Evolutionary conservation across 1,140 invertebrate genomes (phyloP), one percentile per base, ranked within the genome.

Genomic region (Pseudomyrmex concolor): DNA sequence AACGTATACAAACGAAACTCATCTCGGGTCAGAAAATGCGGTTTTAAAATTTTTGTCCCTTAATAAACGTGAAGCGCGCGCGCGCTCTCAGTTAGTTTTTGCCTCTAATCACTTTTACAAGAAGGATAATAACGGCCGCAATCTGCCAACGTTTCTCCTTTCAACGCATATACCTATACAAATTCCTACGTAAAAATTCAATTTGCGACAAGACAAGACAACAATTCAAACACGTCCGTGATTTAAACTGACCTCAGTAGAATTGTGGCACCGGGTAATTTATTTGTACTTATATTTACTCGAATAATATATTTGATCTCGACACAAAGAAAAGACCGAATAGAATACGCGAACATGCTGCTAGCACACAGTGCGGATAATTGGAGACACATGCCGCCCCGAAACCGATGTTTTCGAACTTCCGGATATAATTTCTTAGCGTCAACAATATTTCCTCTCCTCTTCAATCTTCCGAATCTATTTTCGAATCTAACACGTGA

Each of bases 11-110:
- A 43, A 68, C 54, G 64, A 25, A 34, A n/a, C 51, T 48, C 51
- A 25, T 51, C 63, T 2, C 66, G 51, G 76, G 51, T 19, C 64
- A 12, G 64, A 70, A 80, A 80, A 71, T 71, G 76, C 43, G 55
- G 54, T 43, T 71, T 34, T 60, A 2, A 59, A 50, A 80, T 80
- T 80, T 70, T 80, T 80, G 45, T 43, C 54, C 76, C 43, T 80
- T 50, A 25, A 59, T 25, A 34, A 78, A 59, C 76, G 13, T 54
- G 25, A 25, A 51, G 22, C 71, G 71, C 25, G 25, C 25, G 25
- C 25, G 25, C 25, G 25, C 19, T 45, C 8, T 9, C 12, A 3
- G 15, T 45, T 34, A 67, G 22, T 66, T 68, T 68, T 68, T 57
- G 17, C 2, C 15, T 25, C 17, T 45, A 57, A 17, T 78, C 64